Percentiles rank a stretch among this genome's conserved stretches.
phyloP scores from a whole-genome alignment of 2,113 vertebrate genomes.

The Pseudopodoces humilis region DNA sequence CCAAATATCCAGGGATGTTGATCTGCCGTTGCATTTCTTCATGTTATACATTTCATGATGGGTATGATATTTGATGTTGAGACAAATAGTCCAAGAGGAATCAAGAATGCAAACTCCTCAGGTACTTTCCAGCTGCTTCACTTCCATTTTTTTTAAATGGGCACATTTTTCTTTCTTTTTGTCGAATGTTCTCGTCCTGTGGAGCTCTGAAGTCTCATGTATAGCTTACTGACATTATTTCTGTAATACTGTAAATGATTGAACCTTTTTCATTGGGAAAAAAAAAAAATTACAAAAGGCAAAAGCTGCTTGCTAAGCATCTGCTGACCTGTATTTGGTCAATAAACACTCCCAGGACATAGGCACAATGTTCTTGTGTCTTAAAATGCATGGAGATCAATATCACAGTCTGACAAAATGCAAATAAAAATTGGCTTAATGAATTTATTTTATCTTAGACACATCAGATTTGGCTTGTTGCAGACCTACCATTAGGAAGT shows the following conservation, averaged over 20 bases:
- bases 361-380: not conserved
- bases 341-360: not conserved
- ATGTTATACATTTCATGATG: not conserved
- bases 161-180: not conserved
- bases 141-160: not conserved
- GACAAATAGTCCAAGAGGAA: not conserved
- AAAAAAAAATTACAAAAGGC: not conserved
- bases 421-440: not conserved
- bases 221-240: not conserved
- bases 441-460: not conserved
- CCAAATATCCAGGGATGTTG: not conserved
- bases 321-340: not conserved
- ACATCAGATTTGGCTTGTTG: not conserved
- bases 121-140: not conserved
- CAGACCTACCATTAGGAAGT: not conserved
- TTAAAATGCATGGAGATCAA: not conserved
- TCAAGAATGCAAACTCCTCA: not conserved
- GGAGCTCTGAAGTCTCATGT: not conserved
- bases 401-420: not conserved
- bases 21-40: not conserved
- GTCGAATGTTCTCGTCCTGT: not conserved
- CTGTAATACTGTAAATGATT: not conserved
- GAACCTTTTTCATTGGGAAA: not conserved
- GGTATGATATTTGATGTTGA: not conserved
- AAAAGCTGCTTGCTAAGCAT: not conserved